These are phyloP conservation scores for Vanessa atalanta DNA, from an alignment of 1,140 invertebrate species.

Conservation along the genomic window DNA sequence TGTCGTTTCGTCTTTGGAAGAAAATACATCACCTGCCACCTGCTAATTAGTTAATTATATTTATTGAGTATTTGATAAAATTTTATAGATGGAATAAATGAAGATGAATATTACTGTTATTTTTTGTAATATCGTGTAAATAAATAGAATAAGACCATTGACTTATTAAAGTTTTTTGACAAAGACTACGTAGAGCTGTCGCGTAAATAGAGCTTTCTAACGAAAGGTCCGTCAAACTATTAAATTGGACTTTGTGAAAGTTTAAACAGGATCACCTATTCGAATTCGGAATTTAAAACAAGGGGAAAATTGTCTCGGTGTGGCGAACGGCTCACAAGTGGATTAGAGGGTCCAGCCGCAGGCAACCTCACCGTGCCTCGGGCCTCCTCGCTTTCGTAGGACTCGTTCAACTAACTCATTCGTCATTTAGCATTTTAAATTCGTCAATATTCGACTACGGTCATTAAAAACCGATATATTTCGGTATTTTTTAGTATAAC, in stretches of 20 bases:
- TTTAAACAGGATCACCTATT: conserved; percentile 72
- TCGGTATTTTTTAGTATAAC: no score
- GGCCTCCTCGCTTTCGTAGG: conserved; percentile 17
- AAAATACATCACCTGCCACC: no score
- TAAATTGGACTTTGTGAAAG: conserved; percentile 64
- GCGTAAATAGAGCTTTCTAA: background rate
- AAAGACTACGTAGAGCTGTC: background rate
- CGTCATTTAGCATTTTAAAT: conserved; percentile 15
- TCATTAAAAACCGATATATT: background rate
- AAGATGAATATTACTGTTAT: no score
- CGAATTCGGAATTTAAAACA: conserved; percentile 71
- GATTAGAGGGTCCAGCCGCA: conserved; percentile 68
- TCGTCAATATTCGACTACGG: background rate
- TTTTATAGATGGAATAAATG: no score
- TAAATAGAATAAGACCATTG: no score
- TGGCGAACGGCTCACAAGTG: conserved; percentile 55
- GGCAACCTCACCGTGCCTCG: conserved; percentile 38
- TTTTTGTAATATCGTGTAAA: no score
- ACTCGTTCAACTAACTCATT: conserved; percentile 14
- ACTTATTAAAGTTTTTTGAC: background rate
- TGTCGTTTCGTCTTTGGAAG: no score
- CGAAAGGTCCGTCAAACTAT: conserved; percentile 49
- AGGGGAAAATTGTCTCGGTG: conserved; percentile 61
- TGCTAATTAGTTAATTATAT: no score
- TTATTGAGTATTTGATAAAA: no score